phyloP scores from a whole-genome alignment of 2,888 invertebrate species.

The Alcis repandata region DNA sequence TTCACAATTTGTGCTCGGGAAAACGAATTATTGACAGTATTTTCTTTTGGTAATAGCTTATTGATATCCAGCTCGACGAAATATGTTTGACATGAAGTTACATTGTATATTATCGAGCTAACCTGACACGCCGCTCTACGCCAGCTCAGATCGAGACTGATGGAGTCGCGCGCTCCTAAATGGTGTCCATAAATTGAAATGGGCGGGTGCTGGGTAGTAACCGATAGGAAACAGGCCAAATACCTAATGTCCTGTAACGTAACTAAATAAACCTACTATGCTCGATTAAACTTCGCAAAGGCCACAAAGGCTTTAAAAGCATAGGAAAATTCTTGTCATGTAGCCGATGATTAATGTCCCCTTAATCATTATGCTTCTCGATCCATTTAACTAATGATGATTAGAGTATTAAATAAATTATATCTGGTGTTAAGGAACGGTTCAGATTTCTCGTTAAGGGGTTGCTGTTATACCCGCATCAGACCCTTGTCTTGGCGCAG shows the following conservation, averaged over 20 bases:
- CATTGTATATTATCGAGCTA: constrained; percentile 16
- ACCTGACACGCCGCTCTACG: constrained; percentile 9
- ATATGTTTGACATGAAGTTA: constrained; percentile 10
- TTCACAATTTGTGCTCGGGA: not conserved
- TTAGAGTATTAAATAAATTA: constrained; percentile 31
- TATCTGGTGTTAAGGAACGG: constrained; percentile 24
- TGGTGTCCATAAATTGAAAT: constrained; percentile 31
- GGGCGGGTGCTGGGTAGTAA: constrained; percentile 15
- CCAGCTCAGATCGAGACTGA: constrained; percentile 36
- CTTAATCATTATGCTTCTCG: constrained; percentile 19
- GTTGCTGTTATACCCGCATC: constrained; percentile 54
- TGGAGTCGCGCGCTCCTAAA: constrained; percentile 24
- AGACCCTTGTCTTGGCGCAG: constrained; percentile 62
- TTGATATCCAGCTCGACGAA: not conserved
- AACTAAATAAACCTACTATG: constrained; percentile 14
- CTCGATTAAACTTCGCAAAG: constrained; percentile 29
- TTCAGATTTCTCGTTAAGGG: constrained; percentile 24
- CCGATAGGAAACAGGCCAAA: constrained; percentile 31
- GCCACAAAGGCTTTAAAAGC: constrained; percentile 31
- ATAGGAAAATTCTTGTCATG: constrained; percentile 30
- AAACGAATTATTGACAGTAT: constrained; percentile 5
- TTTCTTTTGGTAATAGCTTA: not conserved
- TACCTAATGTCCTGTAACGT: constrained; percentile 37
- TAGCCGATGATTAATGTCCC: constrained; percentile 41
- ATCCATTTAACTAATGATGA: constrained; percentile 38